Evolutionary conservation across 2,888 invertebrate species (phyloP).

Genomic region (Synergus gifuensis): DNA sequence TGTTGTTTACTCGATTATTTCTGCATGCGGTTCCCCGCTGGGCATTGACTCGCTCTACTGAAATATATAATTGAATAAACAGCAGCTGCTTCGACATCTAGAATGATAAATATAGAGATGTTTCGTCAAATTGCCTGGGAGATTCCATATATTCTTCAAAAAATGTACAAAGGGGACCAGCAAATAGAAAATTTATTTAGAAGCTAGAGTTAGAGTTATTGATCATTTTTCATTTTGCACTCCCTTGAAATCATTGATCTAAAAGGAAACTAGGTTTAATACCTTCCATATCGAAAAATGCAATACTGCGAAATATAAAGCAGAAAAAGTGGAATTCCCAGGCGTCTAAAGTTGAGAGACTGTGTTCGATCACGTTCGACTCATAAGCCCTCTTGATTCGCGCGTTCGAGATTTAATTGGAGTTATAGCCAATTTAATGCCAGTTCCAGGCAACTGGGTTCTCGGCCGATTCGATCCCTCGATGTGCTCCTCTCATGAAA

Average conservation of each 20-base stretch:
- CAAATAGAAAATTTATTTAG: background rate
- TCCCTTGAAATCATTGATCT: background rate
- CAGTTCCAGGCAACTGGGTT: conserved; percentile 34
- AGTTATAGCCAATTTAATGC: conserved; percentile 42
- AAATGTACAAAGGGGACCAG: background rate
- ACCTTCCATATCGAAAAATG: background rate
- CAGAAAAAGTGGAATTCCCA: background rate
- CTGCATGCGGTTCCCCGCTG: background rate
- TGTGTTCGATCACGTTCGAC: conserved; percentile 17
- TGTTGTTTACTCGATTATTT: background rate
- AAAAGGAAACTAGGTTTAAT: background rate
- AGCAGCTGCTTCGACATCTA: background rate
- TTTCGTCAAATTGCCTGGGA: background rate
- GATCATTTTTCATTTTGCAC: background rate
- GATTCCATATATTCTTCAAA: background rate
- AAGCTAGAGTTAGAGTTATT: background rate
- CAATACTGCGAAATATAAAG: background rate
- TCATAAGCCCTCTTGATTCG: conserved; percentile 40
- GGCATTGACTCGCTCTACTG: background rate
- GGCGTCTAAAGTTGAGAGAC: conserved; percentile 10
- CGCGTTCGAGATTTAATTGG: conserved; percentile 38
- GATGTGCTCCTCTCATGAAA: background rate
- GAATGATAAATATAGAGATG: background rate
- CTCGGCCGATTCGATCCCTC: conserved; percentile 25
- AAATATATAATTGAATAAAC: background rate